Conservation (phyloP, 2,888 invertebrate species). For the Trilocha varians region DNA sequence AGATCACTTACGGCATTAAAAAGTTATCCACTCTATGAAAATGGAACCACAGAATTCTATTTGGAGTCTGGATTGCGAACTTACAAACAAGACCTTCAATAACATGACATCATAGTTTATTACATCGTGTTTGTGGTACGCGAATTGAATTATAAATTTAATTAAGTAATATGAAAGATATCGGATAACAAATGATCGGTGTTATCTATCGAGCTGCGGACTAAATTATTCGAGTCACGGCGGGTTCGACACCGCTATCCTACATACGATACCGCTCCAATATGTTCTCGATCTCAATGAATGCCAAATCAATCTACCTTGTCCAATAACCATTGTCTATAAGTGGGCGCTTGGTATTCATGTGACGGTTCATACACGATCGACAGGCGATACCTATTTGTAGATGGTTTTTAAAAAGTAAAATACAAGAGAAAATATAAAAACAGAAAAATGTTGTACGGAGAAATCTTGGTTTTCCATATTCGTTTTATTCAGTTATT, state of each 20-base stretch:
- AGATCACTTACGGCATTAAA: too few species aligned
- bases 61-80: too few species aligned
- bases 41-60: too few species aligned
- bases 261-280: conserved; percentile 8
- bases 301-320: conserved; percentile 38
- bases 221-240: conserved; percentile 50
- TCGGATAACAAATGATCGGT: conserved; percentile 32
- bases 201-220: conserved; percentile 25
- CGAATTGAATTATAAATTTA: conserved; percentile 42
- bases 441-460: too few species aligned
- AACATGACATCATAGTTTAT: conserved; percentile 15
- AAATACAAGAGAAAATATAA: neutral
- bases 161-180: conserved; percentile 40
- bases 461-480: too few species aligned
- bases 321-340: conserved; percentile 44
- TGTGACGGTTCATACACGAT: conserved; percentile 23
- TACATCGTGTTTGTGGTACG: conserved; percentile 24
- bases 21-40: too few species aligned
- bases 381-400: conserved; percentile 36
- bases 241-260: conserved; percentile 23
- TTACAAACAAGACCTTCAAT: conserved; percentile 3
- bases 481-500: too few species aligned
- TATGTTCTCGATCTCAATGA: conserved; percentile 23
- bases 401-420: conserved; percentile 21
- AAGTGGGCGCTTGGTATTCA: conserved; percentile 37